Base-by-base conservation (phyloP, 2,113 vertebrate genomes). In the Vulpes lagopus region DNA sequence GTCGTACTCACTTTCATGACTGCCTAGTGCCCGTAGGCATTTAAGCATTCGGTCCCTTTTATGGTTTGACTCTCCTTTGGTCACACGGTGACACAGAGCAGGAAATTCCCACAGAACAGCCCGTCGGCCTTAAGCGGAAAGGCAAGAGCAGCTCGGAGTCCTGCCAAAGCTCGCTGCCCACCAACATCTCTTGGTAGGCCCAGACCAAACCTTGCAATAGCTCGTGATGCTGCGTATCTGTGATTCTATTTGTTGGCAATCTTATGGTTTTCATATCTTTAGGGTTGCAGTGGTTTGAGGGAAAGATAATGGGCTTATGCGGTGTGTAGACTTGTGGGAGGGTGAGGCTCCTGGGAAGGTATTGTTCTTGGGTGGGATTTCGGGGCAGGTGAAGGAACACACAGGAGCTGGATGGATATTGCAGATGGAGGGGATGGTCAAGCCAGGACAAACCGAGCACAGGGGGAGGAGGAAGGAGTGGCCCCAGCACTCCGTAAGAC, bases 121-220 rank as follows among this genome's bases (percentile, higher is more conserved):
- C 4, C 25, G 35, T 59, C n/a, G 49, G 30, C 43, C 67, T 71
- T 3, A 60, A n/a, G 82, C n/a, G 17, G 20, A 23, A 59, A n/a
- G 20, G 22, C 14, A 11, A 64, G 20, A 76, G 16, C 30, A 83
- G 49, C 78, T 30, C 22, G 6, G 59, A 11, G 4, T n/a, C 32
- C 2, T 15, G 8, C 17, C 5, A 2, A 32, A 53, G 12, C 49
- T n/a, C 9, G 0, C 1, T 1, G 20, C 20, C 8, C 3, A 17
- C 9, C 1, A 3, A 12, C 17, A 22, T 38, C 27, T 95, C 25
- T 19, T 1, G 5, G 1, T 1, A 20, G 4, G 59, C 1, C 32
- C 38, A 59, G 12, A 43, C 38, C n/a, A 22, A 59, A 53, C 17
- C 8, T 30, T 5, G 43, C 20, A 10, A 19, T 2, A 43, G 38